Base-by-base conservation (phyloP, 2,888 invertebrate genomes). In the Apotomis betuletana region DNA sequence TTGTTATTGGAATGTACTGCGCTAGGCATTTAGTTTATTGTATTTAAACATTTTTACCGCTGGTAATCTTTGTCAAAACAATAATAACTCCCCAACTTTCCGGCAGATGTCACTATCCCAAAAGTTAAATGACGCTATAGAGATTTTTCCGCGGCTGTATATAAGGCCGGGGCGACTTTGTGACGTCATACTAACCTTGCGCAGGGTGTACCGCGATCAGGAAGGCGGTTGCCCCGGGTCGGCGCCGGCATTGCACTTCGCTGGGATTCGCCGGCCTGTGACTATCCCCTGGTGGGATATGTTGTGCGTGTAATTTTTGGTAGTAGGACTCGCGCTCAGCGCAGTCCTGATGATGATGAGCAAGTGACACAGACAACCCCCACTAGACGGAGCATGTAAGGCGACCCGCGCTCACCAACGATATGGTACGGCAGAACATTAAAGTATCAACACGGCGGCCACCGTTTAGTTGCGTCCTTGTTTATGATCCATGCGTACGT, bases 141-240 rank as follows among this genome's bases (percentile, higher is more conserved):
- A 87, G 80, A 85, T 87, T 82, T 77, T 77, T 75, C 54, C 54
- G 36, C 49, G 10, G 13, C 38, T 3, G 73, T 84, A 86, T 85
- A 89, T 81, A 89, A 80, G 76, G 70, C 49, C 27, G 3, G 49
- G 62, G n/a, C 4, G 27, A 2, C 5, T 1, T 27, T 2, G 3
- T 0, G 0, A 0, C 0, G 0, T 59, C 89, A 93, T 93, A 95
- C 95, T 96, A 95, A 96, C 96, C 95, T 95, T 95, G 95, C 95
- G 95, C 91, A 95, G 95, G 94, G 95, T 94, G 90, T 89, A 95
- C 94, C 95, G 94, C 94, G 96, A 96, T 96, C 96, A 95, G 0
- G 89, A 86, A 94, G 95, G 94, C 94, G 94, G 94, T 94, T 94
- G 94, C 94, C 92, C 93, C 94, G 87, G 94, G 88, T 85, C 85